Conservation (phyloP, 2,113 vertebrate species). For the Setophaga coronata region DNA sequence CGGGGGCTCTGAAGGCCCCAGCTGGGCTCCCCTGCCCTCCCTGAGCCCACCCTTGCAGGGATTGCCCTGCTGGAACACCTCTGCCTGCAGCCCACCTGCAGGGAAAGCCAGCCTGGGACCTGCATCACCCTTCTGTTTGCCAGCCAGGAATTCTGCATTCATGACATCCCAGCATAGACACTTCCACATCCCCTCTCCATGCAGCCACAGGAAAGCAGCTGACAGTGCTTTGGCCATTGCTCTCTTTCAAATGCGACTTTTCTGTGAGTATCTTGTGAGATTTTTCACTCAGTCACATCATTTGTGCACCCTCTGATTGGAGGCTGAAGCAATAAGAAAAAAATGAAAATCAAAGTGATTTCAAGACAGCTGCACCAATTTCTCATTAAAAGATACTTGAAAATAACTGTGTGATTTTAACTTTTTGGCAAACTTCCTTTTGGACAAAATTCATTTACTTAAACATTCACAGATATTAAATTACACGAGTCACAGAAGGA, state of each 20-base stretch:
- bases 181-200: not conserved
- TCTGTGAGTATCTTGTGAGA: not conserved
- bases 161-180: not conserved
- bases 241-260: not conserved
- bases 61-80: not conserved
- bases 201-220: not conserved
- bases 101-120: not conserved
- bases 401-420: conserved; percentile 30
- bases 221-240: not conserved
- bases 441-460: conserved; percentile 31
- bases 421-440: conserved; percentile 5
- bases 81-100: not conserved
- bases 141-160: not conserved
- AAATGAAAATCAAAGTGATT: conserved; percentile 22
- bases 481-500: conserved; percentile 44
- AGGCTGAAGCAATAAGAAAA: not conserved
- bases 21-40: accelerated
- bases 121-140: not conserved
- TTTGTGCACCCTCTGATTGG: accelerated
- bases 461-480: conserved; percentile 47
- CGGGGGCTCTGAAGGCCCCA: not conserved
- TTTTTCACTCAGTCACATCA: not conserved
- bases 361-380: not conserved
- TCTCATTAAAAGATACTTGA: conserved; percentile 20
- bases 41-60: not conserved